Evolutionary conservation across 2,113 vertebrate genomes (phyloP).

Genomic region (Leucopternis melanops): DNA sequence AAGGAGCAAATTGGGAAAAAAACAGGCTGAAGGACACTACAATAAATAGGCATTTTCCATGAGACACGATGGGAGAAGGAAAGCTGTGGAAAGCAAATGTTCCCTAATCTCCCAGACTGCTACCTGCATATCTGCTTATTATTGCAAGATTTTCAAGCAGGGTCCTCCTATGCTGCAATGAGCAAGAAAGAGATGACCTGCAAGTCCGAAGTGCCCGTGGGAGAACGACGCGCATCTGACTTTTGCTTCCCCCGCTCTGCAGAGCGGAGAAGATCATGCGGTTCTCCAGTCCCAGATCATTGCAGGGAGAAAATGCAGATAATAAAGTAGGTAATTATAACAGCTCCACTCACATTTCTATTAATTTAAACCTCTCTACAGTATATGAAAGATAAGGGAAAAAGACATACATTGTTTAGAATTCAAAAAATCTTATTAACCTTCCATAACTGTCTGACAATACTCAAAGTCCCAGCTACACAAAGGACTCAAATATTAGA

Average conservation of each 20-base stretch:
- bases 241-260: rapidly evolving
- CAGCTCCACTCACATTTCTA: neutral
- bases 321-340: neutral
- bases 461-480: neutral
- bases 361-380: conserved; percentile 9
- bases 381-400: neutral
- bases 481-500: neutral
- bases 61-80: neutral
- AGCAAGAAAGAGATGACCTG: neutral
- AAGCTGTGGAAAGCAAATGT: neutral
- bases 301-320: neutral
- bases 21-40: neutral
- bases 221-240: rapidly evolving
- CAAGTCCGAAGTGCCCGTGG: rapidly evolving
- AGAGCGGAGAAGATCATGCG: rapidly evolving
- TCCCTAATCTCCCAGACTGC: neutral
- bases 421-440: conserved; percentile 36
- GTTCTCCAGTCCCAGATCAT: neutral
- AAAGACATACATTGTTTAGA: conserved; percentile 2
- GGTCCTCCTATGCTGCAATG: neutral
- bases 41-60: neutral
- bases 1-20: neutral
- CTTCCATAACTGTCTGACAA: neutral
- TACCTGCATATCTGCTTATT: neutral
- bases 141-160: neutral